Conservation (phyloP, 2,888 invertebrate genomes). For the Thumatha senex region DNA sequence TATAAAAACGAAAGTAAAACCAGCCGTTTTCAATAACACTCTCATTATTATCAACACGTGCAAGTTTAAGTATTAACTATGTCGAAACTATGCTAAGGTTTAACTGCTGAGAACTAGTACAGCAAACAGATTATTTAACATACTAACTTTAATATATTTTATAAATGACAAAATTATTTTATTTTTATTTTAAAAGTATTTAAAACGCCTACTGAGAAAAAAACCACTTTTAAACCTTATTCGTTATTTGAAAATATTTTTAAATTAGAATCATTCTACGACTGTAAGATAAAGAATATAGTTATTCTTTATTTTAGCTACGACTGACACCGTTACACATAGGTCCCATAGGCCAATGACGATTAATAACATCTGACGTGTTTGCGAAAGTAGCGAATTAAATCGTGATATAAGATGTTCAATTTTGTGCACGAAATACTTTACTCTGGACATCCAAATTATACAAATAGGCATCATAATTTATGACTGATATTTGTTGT, state of each 20-base stretch:
- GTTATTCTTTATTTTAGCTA: too few relatives aligned
- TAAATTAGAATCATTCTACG: not conserved
- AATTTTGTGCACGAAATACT: too few relatives aligned
- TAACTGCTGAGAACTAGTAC: conserved; percentile 12
- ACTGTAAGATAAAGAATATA: too few relatives aligned
- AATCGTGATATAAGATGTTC: too few relatives aligned
- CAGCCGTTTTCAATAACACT: conserved; percentile 1
- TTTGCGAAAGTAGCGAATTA: too few relatives aligned
- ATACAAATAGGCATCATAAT: too few relatives aligned
- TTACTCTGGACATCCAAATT: too few relatives aligned
- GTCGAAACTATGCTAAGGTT: conserved; percentile 4
- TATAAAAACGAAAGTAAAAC: conserved; percentile 2
- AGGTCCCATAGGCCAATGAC: too few relatives aligned
- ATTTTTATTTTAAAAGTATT: not conserved
- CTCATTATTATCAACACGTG: not conserved
- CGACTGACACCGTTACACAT: not conserved
- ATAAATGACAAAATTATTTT: not conserved
- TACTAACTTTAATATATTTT: not conserved
- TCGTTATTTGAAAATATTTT: not conserved
- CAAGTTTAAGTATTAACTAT: not conserved
- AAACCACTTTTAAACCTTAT: not conserved
- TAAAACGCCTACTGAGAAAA: not conserved
- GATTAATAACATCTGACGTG: too few relatives aligned
- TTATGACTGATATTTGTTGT: too few relatives aligned
- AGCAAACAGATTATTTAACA: conserved; percentile 4